Evolutionary conservation across 2,888 invertebrate species (phyloP).

Genomic region (Morpho achilles): DNA sequence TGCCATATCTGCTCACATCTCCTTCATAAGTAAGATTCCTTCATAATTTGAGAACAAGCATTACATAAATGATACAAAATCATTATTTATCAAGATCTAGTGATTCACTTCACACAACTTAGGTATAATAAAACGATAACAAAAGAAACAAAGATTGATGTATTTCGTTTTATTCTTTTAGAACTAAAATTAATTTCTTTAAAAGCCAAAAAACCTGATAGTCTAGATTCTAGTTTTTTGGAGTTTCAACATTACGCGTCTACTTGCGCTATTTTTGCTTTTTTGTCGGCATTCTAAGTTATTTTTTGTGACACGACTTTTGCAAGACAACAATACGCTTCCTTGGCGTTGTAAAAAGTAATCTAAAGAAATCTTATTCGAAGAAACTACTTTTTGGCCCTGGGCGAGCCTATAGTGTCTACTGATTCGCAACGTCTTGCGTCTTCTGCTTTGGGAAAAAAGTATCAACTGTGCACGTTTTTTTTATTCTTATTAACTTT

Average conservation of each 20-base stretch:
- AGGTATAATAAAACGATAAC: slow-evolving; percentile 16
- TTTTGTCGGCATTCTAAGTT: slow-evolving; percentile 5
- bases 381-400: slow-evolving; percentile 11
- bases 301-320: slow-evolving; percentile 9
- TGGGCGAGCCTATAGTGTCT: slow-evolving; percentile 12
- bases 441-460: slow-evolving; percentile 10
- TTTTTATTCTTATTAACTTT: slow-evolving; percentile 6
- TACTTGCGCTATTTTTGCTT: slow-evolving; percentile 7
- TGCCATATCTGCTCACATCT: slow-evolving; percentile 14
- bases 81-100: slow-evolving; percentile 19
- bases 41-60: slow-evolving; percentile 22
- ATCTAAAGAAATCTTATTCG: slow-evolving; percentile 12
- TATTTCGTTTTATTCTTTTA: not conserved
- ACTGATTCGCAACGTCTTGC: slow-evolving; percentile 15
- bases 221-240: slow-evolving; percentile 7
- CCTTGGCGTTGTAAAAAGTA: slow-evolving; percentile 9
- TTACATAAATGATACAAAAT: slow-evolving; percentile 17
- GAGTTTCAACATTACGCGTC: slow-evolving; percentile 7
- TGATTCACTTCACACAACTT: slow-evolving; percentile 17
- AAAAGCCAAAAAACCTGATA: slow-evolving; percentile 1
- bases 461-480: slow-evolving; percentile 1
- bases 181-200: slow-evolving; percentile 8
- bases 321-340: slow-evolving; percentile 13
- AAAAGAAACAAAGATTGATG: slow-evolving; percentile 7
- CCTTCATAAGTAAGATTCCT: slow-evolving; percentile 12